Percentiles rank a stretch among this genome's conserved stretches.
Evolutionary conservation across 2,113 vertebrate species (phyloP).

Genomic region (Chunga burmeisteri): DNA sequence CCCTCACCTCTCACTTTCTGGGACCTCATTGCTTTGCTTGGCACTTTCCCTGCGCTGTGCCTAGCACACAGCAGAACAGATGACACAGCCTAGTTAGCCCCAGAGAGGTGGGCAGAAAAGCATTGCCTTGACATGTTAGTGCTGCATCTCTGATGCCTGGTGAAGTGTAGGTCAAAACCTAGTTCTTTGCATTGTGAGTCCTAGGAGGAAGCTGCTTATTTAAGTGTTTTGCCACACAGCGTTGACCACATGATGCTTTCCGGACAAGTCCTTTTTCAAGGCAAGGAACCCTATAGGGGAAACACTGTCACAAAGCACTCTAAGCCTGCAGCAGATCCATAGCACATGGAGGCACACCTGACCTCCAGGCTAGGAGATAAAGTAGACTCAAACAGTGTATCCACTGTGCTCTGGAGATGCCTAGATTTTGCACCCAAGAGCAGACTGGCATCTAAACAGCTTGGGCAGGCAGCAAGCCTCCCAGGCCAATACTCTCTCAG

Average conservation of each 20-base stretch:
- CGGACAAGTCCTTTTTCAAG: not conserved
- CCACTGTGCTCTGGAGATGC: not conserved
- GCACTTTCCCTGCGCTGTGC: not conserved
- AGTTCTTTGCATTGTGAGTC: not conserved
- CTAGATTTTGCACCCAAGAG: not conserved
- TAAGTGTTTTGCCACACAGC: not conserved
- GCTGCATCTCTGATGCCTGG: not conserved
- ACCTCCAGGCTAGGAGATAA: not conserved
- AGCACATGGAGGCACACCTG: not conserved
- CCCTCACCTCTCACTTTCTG: not conserved
- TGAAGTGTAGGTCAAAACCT: not conserved
- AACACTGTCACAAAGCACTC: not conserved
- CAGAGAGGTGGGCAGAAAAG: not conserved
- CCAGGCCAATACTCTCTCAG: not conserved
- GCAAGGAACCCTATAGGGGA: not conserved
- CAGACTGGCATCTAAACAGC: not conserved
- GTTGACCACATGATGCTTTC: not conserved
- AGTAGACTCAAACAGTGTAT: not conserved
- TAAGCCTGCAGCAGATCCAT: not conserved
- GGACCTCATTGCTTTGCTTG: fast-evolving
- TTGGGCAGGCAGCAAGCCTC: not conserved
- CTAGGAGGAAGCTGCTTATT: not conserved
- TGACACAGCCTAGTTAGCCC: not conserved
- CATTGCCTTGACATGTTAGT: not conserved
- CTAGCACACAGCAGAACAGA: not conserved